These are phyloP conservation scores for Danio tinwini DNA, from an alignment of 2,797 vertebrate genomes.

Conservation along the genomic window DNA sequence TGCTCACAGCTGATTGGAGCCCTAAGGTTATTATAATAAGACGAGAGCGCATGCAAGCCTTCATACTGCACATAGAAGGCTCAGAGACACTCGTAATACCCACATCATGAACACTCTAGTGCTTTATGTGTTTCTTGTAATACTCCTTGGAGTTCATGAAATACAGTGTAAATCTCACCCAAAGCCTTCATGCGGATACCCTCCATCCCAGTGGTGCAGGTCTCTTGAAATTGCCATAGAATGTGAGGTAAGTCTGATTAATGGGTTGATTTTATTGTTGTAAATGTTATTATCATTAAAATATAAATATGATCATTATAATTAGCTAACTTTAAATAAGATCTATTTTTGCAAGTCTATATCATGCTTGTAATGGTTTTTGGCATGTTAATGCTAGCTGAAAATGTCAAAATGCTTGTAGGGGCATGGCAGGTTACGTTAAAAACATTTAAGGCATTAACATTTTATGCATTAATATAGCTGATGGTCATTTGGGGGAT, in stretches of 20 bases:
- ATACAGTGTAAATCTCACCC: conserved; percentile 60
- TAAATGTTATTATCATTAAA: neutral
- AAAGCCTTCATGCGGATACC: conserved; percentile 71
- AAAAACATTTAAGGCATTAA: too few species aligned
- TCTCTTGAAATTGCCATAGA: conserved; percentile 76
- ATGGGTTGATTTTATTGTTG: neutral
- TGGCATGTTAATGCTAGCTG: neutral
- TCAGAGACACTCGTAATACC: conserved; percentile 8
- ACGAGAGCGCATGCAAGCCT: neutral
- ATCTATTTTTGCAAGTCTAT: neutral
- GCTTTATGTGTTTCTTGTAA: conserved; percentile 43
- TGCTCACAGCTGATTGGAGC: conserved; percentile 25
- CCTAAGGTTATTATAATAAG: neutral
- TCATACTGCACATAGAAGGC: neutral
- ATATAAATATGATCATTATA: neutral
- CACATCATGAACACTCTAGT: conserved; percentile 37
- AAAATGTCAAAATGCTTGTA: neutral
- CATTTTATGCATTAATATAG: neutral
- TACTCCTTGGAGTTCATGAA: conserved; percentile 33
- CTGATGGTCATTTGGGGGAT: neutral
- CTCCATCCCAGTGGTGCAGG: conserved; percentile 80
- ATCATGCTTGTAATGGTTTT: neutral
- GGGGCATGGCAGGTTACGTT: neutral
- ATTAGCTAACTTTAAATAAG: neutral
- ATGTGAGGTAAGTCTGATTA: conserved; percentile 73